Evolutionary conservation across 2,888 invertebrate genomes (phyloP).

Genomic region (Germaria angustata): DNA sequence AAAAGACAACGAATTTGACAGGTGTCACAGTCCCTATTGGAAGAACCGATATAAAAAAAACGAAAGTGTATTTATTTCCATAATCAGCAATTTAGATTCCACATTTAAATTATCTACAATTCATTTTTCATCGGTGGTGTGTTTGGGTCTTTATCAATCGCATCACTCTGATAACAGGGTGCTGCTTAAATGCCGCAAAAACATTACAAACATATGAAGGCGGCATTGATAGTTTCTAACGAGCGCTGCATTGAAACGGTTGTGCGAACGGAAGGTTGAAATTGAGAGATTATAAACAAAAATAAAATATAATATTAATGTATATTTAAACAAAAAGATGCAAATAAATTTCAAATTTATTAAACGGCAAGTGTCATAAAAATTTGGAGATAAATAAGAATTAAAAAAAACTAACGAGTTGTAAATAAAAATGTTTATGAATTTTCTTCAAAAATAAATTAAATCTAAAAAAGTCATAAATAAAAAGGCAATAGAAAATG

Average conservation of each 20-base stretch:
- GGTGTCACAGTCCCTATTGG: too few species aligned
- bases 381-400: not conserved
- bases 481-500: not conserved
- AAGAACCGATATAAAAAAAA: too few species aligned
- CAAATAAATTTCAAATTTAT: not conserved
- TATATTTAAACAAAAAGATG: conserved; percentile 26
- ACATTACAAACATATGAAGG: conserved; percentile 3
- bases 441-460: conserved; percentile 20
- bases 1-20: too few species aligned
- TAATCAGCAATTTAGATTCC: conserved; percentile 3
- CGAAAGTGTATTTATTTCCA: too few species aligned
- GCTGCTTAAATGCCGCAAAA: not conserved
- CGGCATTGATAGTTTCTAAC: conserved; percentile 55
- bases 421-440: not conserved
- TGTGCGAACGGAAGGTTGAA: conserved; percentile 44
- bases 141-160: conserved; percentile 21
- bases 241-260: conserved; percentile 61
- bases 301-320: conserved; percentile 1
- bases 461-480: not conserved
- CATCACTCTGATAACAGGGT: conserved; percentile 52
- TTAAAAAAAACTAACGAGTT: not conserved
- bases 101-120: conserved; percentile 37
- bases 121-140: conserved; percentile 27
- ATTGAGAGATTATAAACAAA: not conserved
- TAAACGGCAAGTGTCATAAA: not conserved